A percentile compares a stretch with the other conserved stretches of the same genome.
These are phyloP conservation scores for Kryptopterus vitreolus DNA, from an alignment of 2,797 vertebrate genomes.

Conservation along the genomic window DNA sequence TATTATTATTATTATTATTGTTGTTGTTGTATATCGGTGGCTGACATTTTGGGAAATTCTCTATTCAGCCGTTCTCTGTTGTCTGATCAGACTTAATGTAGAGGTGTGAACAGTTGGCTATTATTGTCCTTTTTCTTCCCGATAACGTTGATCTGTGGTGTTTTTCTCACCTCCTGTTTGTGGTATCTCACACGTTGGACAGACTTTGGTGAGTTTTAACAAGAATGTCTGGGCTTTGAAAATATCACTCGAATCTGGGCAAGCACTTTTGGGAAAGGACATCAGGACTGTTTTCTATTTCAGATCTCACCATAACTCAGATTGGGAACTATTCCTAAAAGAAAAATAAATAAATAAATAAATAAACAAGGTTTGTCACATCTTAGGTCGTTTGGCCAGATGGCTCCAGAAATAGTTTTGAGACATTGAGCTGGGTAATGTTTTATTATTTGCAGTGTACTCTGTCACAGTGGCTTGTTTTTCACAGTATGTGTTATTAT, in stretches of 20 bases:
- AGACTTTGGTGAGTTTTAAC: not conserved
- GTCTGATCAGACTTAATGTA: not conserved
- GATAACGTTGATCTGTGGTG: not conserved
- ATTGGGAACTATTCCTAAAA: not conserved
- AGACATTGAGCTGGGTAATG: not conserved
- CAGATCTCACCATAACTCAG: not conserved
- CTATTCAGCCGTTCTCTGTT: not conserved
- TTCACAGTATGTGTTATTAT: no score
- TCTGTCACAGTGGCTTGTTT: no score
- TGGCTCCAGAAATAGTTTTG: not conserved
- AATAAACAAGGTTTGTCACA: no score
- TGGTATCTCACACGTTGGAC: not conserved
- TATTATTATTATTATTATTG: no score
- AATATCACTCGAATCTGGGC: not conserved
- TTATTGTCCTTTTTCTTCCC: not conserved
- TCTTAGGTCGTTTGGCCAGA: not conserved
- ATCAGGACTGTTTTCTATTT: conserved; percentile 6
- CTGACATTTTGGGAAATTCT: not conserved
- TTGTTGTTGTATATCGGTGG: not conserved
- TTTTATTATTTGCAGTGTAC: not conserved
- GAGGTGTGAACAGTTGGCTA: conserved; percentile 21
- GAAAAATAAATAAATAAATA: no score
- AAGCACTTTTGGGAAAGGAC: not conserved
- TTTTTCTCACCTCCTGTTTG: conserved; percentile 22
- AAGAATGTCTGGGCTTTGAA: not conserved